Evolutionary conservation across 1,140 invertebrate genomes (phyloP), one percentile per base, ranked within the genome.

Genomic region (Metaphire vulgaris): DNA sequence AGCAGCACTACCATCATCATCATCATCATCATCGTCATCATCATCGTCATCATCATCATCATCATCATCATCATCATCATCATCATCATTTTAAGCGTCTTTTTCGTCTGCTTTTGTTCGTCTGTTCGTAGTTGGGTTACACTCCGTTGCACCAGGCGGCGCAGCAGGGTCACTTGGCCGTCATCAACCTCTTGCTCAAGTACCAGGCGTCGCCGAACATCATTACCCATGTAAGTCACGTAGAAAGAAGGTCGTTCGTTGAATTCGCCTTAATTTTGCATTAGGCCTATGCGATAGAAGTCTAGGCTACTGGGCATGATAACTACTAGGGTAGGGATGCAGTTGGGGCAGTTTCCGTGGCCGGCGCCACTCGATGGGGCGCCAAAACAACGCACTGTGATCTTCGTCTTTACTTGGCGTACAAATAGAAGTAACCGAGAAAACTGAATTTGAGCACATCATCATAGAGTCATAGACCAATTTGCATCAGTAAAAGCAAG

Each of bases 121-220:
- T n/a, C 74, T 77, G 74, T 21, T 78, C 90, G 87, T 75, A 91
- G 91, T 86, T 91, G 70, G 90, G 97, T 0, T 98, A 98, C 84
- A 97, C 95, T 30, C 85, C 97, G 1, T 87, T 98, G 12, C 96
- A 98, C 89, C 87, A 98, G 41, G 96, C 95, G 2, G 69, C 32
- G 32, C 30, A n/a, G 14, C 28, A 71, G 69, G 69, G 32, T 1
- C 97, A 99, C 86, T 93, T 95, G 15, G 92, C 93, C 79, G 94
- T 98, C 79, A 93, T 98, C 1, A 94, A 94, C 80, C 89, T 96
- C 21, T 89, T 99, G 2, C 87, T 99, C 71, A 96, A 99, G 82
- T 90, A 95, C 82, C 92, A 94, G 81, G 96, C 97, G 21, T 92
- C 94, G 83, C 96, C 98, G 31, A 95, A 99, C 87, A 92, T 92